Evolutionary conservation across 2,888 invertebrate genomes (phyloP).

Genomic region (Horisme vitalbata): DNA sequence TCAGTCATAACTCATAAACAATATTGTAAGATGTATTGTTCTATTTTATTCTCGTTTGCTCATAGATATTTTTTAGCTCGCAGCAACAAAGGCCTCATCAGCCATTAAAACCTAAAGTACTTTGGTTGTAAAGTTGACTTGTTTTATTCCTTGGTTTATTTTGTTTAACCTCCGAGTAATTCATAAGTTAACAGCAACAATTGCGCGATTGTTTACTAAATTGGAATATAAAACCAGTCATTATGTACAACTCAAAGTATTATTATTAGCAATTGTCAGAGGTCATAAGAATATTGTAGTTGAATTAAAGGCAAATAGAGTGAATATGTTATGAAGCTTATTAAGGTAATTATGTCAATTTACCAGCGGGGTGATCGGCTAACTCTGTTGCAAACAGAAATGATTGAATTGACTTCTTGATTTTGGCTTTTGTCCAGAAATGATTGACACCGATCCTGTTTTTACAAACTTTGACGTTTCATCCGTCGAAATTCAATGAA

Average conservation of each 20-base stretch:
- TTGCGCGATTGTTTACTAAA: conserved; percentile 16
- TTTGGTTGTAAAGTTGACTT: conserved; percentile 27
- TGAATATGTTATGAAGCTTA: conserved; percentile 4
- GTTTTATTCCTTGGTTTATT: conserved; percentile 28
- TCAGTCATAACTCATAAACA: conserved; percentile 40
- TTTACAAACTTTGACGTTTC: too few relatives aligned
- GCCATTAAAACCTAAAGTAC: conserved; percentile 34
- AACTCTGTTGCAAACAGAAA: too few relatives aligned
- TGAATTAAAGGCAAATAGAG: conserved; percentile 11
- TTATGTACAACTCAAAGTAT: not conserved
- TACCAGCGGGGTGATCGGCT: too few relatives aligned
- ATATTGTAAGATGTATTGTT: conserved; percentile 52
- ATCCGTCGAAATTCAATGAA: too few relatives aligned
- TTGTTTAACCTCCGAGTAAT: conserved; percentile 23
- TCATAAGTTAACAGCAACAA: conserved; percentile 11
- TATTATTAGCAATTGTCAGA: not conserved
- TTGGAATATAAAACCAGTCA: conserved; percentile 3
- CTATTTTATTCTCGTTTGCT: conserved; percentile 46
- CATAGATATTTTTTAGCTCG: conserved; percentile 37
- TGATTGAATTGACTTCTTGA: too few relatives aligned
- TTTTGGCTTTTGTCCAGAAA: too few relatives aligned
- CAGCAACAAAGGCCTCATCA: conserved; percentile 36
- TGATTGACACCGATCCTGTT: too few relatives aligned
- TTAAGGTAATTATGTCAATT: too few relatives aligned
- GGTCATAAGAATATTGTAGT: not conserved